Percentiles rank a stretch among this genome's conserved stretches.
phyloP scores from a whole-genome alignment of 1,140 invertebrate species.

The Apis dorsata region DNA sequence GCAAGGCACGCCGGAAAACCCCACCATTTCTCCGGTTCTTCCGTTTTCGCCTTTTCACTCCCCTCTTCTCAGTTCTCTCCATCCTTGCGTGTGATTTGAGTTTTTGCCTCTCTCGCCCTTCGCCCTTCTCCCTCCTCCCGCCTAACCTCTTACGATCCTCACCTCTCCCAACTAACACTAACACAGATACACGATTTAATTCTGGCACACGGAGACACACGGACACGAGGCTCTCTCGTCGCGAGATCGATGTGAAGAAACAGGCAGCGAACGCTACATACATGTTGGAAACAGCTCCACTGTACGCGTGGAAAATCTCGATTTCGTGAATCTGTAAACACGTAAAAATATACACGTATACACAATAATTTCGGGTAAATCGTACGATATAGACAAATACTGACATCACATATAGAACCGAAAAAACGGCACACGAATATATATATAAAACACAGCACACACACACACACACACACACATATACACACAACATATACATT shows the following conservation, averaged over 20 bases:
- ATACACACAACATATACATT: constrained; percentile 17
- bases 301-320: constrained; percentile 3
- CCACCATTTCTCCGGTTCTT: constrained; percentile 14
- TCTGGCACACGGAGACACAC: constrained; percentile 17
- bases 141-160: background rate
- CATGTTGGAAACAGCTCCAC: background rate
- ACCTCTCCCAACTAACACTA: constrained; percentile 25
- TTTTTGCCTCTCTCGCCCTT: constrained; percentile 24
- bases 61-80: background rate
- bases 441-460: too few species aligned
- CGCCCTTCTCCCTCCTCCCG: background rate
- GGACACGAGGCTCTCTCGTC: background rate
- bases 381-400: constrained; percentile 28
- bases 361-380: constrained; percentile 14
- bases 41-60: constrained; percentile 1
- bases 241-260: constrained; percentile 40
- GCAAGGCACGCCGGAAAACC: constrained; percentile 19
- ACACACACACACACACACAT: constrained; percentile 8
- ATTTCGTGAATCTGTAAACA: background rate
- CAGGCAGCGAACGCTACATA: constrained; percentile 3
- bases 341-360: constrained; percentile 7
- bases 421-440: constrained; percentile 40
- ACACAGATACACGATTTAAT: constrained; percentile 34
- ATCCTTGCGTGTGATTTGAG: constrained; percentile 47
- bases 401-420: constrained; percentile 26